Percentiles rank a stretch among this genome's conserved stretches.
phyloP scores from a whole-genome alignment of 2,888 invertebrate genomes.

The Endomychus coccineus region DNA sequence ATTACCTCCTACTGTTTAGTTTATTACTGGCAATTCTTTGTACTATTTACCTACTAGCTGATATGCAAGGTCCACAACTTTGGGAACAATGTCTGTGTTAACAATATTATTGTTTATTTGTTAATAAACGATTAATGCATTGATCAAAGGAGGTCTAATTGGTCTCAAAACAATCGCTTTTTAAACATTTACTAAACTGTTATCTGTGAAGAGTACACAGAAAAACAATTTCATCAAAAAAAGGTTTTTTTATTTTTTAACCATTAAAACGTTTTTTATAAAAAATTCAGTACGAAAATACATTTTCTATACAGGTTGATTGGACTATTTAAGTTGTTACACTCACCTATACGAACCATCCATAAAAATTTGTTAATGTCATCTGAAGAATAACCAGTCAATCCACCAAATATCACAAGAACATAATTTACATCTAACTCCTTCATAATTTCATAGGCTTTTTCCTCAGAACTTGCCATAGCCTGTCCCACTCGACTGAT shows the following conservation, averaged over 20 bases:
- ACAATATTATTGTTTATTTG: too few relatives aligned
- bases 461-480: slow-evolving; percentile 95
- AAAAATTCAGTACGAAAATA: background rate
- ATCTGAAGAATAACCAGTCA: slow-evolving; percentile 97
- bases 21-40: too few relatives aligned
- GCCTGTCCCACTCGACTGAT: slow-evolving; percentile 95
- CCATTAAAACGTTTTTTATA: background rate
- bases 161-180: too few relatives aligned
- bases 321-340: background rate
- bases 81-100: too few relatives aligned
- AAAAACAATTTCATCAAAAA: slow-evolving; percentile 29
- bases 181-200: too few relatives aligned
- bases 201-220: too few relatives aligned
- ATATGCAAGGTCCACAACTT: too few relatives aligned
- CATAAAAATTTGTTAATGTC: slow-evolving; percentile 99
- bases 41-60: too few relatives aligned
- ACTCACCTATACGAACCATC: slow-evolving; percentile 80
- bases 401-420: slow-evolving; percentile 95
- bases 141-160: too few relatives aligned
- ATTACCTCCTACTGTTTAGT: too few relatives aligned
- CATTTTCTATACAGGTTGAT: too few relatives aligned
- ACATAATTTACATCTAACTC: slow-evolving; percentile 98
- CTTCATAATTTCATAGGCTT: slow-evolving; percentile 95
- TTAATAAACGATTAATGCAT: too few relatives aligned
- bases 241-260: background rate